phyloP scores from a whole-genome alignment of 2,888 invertebrate genomes.

The Suillia variegata region DNA sequence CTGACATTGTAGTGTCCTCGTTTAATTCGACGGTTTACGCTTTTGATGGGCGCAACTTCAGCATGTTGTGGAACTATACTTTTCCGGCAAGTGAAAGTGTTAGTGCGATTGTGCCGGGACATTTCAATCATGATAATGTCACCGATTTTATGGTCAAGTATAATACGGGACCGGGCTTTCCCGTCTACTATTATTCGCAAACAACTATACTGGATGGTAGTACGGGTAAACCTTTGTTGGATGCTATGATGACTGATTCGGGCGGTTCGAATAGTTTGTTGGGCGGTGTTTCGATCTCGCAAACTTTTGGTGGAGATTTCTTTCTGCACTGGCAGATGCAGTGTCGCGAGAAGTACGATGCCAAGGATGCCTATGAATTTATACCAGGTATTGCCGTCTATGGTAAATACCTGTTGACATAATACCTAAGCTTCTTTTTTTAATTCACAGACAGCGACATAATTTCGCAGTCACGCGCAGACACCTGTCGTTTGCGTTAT shows the following conservation, averaged over 20 bases:
- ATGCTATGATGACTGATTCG: conserved; percentile 60
- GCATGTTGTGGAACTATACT: conserved; percentile 75
- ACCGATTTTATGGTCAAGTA: conserved; percentile 81
- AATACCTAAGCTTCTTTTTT: too few species aligned
- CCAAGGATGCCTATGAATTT: conserved; percentile 64
- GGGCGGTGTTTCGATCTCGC: conserved; percentile 60
- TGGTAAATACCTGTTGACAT: too few species aligned
- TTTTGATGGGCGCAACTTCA: conserved; percentile 71
- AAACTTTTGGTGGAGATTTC: conserved; percentile 72
- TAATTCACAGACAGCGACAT: conserved; percentile 55
- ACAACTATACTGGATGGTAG: conserved; percentile 58
- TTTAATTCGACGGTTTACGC: conserved; percentile 76
- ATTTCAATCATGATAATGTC: conserved; percentile 75
- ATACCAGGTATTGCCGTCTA: conserved; percentile 59
- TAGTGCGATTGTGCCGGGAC: conserved; percentile 78
- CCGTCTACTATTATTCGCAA: conserved; percentile 75
- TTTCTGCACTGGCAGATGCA: conserved; percentile 80
- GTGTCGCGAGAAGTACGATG: conserved; percentile 59
- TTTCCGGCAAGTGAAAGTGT: conserved; percentile 71
- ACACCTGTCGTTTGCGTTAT: conserved; percentile 73
- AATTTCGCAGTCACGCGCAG: conserved; percentile 62
- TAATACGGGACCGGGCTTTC: conserved; percentile 71
- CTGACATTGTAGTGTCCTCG: conserved; percentile 75
- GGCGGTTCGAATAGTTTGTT: conserved; percentile 59
- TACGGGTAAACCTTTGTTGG: conserved; percentile 53